Percentiles rank a stretch among this genome's conserved stretches.
phyloP scores from a whole-genome alignment of 2,888 invertebrate species.

The Sarcophaga rosellei region DNA sequence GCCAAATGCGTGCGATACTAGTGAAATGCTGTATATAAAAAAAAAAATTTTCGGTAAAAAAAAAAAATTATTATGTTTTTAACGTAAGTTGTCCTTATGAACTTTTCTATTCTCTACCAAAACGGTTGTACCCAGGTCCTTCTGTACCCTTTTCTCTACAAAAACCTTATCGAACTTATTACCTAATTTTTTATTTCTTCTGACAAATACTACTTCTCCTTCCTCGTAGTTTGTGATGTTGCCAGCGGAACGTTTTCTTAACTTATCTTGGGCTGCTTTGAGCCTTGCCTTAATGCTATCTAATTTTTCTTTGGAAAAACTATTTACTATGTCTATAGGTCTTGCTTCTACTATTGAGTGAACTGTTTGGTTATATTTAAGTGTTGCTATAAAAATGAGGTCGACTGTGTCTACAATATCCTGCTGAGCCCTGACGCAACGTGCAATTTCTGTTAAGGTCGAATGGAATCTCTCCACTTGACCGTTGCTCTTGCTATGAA shows the following conservation, averaged over 20 bases:
- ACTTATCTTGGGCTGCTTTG: background rate
- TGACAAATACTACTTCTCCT: slow-evolving; percentile 45
- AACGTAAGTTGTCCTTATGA: slow-evolving; percentile 33
- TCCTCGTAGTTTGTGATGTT: slow-evolving; percentile 21
- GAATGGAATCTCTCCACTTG: slow-evolving; percentile 62
- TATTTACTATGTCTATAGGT: slow-evolving; percentile 19
- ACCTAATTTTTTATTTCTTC: slow-evolving; percentile 22
- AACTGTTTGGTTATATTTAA: slow-evolving; percentile 51
- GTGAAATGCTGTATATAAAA: slow-evolving; percentile 9
- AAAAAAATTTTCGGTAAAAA: slow-evolving; percentile 12
- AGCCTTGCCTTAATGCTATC: background rate
- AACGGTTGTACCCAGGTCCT: slow-evolving; percentile 20
- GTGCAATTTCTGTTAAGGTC: slow-evolving; percentile 55
- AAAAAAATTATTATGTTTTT: too few species aligned
- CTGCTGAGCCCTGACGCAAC: slow-evolving; percentile 50
- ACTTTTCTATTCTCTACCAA: slow-evolving; percentile 26
- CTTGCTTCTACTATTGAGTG: slow-evolving; percentile 46
- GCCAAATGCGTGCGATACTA: background rate
- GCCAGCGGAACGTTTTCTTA: slow-evolving; percentile 7
- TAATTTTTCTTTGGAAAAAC: background rate
- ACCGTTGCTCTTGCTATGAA: slow-evolving; percentile 59
- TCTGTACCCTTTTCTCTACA: slow-evolving; percentile 5
- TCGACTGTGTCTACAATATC: slow-evolving; percentile 46
- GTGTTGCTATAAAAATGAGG: slow-evolving; percentile 42
- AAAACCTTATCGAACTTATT: slow-evolving; percentile 30